A percentile compares a stretch with the other conserved stretches of the same genome.
Conservation (phyloP, 2,113 vertebrate genomes). For the Neotoma lepida region DNA sequence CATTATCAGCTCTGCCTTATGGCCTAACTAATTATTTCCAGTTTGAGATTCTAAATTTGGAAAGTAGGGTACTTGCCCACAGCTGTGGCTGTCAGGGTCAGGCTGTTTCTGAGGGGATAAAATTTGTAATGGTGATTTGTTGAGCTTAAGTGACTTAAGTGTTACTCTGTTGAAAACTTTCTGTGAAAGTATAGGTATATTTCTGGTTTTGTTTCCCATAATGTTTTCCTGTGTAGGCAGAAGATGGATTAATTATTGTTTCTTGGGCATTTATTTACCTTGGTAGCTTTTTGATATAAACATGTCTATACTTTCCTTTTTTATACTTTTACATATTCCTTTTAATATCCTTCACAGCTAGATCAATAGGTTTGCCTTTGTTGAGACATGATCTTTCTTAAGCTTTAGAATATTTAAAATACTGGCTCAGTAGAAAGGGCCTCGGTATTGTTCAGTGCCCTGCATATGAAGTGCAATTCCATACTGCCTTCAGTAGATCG, state of each 20-base stretch:
- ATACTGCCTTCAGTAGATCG: neutral
- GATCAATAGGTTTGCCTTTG: neutral
- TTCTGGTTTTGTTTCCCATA: conserved; percentile 24
- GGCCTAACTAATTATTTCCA: conserved; percentile 33
- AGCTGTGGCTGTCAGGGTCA: neutral
- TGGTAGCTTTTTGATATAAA: neutral
- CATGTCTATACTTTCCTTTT: neutral
- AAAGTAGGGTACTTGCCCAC: neutral
- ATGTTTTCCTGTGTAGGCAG: neutral
- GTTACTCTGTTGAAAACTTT: conserved; percentile 3
- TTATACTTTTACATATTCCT: conserved; percentile 13
- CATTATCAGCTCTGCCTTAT: neutral
- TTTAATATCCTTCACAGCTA: neutral
- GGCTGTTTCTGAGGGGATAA: neutral
- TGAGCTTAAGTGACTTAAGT: conserved; percentile 17
- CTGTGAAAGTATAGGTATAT: neutral
- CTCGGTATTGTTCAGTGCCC: neutral
- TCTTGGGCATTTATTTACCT: conserved; percentile 27
- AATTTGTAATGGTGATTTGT: neutral
- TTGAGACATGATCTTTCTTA: conserved; percentile 1
- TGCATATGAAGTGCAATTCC: neutral
- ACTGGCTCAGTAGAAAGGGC: neutral
- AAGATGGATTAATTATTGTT: neutral
- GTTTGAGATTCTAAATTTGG: neutral
- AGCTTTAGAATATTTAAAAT: neutral